These are phyloP conservation scores for Druon quercuslanigerum DNA, from an alignment of 1,140 invertebrate species.

Conservation along the genomic window DNA sequence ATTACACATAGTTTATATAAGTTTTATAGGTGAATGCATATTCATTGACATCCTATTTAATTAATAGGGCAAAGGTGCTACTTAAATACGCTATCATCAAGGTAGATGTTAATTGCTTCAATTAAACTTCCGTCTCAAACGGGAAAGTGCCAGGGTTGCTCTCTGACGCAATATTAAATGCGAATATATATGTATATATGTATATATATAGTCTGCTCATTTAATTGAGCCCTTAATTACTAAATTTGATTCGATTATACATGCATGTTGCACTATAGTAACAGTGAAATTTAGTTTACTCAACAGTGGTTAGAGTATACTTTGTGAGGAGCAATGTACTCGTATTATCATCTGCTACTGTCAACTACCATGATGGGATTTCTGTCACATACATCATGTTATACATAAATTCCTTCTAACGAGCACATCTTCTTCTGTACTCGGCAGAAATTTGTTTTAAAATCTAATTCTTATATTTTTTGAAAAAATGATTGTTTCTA, in stretches of 20 bases:
- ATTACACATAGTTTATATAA: neutral
- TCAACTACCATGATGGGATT: neutral
- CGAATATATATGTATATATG: too few relatives aligned
- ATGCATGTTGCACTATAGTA: neutral
- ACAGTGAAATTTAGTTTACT: neutral
- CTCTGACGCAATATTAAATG: slow-evolving; percentile 8
- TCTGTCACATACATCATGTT: neutral
- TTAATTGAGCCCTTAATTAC: slow-evolving; percentile 1
- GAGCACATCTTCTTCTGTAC: neutral
- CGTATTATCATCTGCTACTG: slow-evolving; percentile 3
- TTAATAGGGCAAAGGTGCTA: slow-evolving; percentile 8
- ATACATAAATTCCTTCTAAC: neutral
- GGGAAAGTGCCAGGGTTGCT: slow-evolving; percentile 16
- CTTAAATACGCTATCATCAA: slow-evolving; percentile 1
- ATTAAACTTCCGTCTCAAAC: slow-evolving; percentile 21
- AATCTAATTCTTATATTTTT: too few relatives aligned
- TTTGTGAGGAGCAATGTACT: neutral
- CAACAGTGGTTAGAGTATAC: neutral
- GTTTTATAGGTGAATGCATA: neutral
- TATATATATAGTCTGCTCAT: slow-evolving; percentile 12
- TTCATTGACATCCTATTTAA: slow-evolving; percentile 11
- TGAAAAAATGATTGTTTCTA: too few relatives aligned
- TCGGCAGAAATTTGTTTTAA: neutral
- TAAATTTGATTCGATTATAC: slow-evolving; percentile 16
- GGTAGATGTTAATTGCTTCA: slow-evolving; percentile 19